Conservation (phyloP, 2,113 vertebrate genomes). For the Saguinus imperator region DNA sequence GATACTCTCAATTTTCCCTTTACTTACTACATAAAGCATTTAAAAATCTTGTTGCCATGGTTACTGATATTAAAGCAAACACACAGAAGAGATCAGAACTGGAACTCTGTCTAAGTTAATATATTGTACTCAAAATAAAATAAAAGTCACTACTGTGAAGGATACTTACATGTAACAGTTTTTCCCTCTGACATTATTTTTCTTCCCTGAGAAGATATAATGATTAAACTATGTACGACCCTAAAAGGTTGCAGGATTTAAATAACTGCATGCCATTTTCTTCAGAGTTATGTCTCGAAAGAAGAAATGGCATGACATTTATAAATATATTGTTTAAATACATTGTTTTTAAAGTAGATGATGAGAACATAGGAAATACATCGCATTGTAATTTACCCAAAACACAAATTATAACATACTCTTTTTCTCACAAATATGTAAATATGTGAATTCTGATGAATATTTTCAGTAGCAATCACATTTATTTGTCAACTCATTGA, state of each 20-base stretch:
- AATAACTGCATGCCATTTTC: neutral
- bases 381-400: neutral
- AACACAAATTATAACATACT: neutral
- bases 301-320: neutral
- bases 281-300: neutral
- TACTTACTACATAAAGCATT: conserved; percentile 29
- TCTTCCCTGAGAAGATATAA: neutral
- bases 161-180: neutral
- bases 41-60: conserved; percentile 66
- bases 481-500: conserved; percentile 8
- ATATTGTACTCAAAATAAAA: conserved; percentile 29
- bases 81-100: conserved; percentile 43
- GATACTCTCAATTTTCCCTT: conserved; percentile 7
- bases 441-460: neutral
- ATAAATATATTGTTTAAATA: neutral
- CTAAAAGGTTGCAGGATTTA: neutral
- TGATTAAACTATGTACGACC: neutral
- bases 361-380: neutral
- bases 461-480: neutral
- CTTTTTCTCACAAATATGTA: neutral
- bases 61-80: conserved; percentile 52
- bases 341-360: neutral
- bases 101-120: conserved; percentile 40
- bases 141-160: neutral
- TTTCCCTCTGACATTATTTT: neutral